Evolutionary conservation across 1,140 invertebrate species (phyloP), one percentile per base, ranked within the genome.

Genomic region (Heliconius eleuchia): DNA sequence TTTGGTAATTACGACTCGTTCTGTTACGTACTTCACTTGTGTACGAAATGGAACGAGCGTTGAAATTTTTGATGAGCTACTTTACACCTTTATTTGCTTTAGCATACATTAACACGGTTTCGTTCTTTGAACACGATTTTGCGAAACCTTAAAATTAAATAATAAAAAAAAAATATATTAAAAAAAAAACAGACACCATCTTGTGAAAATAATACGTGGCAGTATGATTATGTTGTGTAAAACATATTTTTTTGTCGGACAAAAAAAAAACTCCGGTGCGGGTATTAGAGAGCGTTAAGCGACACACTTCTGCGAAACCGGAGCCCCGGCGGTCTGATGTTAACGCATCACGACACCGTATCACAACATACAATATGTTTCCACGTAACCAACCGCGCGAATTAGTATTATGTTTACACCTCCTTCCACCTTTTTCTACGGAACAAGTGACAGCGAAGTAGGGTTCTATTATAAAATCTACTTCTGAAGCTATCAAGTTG

Each of bases 401-500:
- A 93, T 93, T 93, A 92, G 90, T 92, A 94, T 94, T 91, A 93
- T 92, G 88, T 93, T 93, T 89, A 88, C 88, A 87, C 90, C 87
- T 90, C 86, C 82, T 91, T 89, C 81, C 85, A 89, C 87, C 88
- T 86, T 80, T 89, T 89, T 81, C 77, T 78, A 84, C 74, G 90
- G 78, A 72, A 78, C 84, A 88, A 86, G 85, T 85, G 90, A 92
- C 89, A 88, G 86, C 77, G 8, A 74, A 72, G 74, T 80, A 76
- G 74, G 42, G 30, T 71, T 80, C 60, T 73, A 60, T 73, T 73
- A 11, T 71, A 73, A 72, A 66, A 66, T 80, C 50, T 73, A 73
- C 27, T 37, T 39, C 71, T 60, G 79, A 81, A 77, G 82, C 83
- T 87, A 86, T 88, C 85, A 85, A 83, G 73, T 84, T 84, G 82